Evolutionary conservation across 1,140 invertebrate species (phyloP), one percentile per base, ranked within the genome.

Genomic region (Daktulosphaira vitifoliae): DNA sequence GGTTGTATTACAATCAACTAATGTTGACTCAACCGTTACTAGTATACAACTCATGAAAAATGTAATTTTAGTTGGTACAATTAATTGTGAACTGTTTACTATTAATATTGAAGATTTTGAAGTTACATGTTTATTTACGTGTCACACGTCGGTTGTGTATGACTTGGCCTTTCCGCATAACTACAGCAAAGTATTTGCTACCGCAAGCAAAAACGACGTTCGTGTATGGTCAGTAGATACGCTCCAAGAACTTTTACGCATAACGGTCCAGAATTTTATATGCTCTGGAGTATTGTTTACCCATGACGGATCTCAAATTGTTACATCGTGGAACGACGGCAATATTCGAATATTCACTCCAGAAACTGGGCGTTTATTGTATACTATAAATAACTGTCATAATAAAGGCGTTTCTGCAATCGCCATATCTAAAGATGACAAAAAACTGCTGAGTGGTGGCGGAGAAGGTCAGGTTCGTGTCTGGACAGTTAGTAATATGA

Each of bases 341-440:
- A 83, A 84, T 69, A 90, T 93, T 65, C 79, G 91, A 66, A 82
- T 87, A 4, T 93, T 92, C 72, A 89, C 87, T 1, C 88, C 90
- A 1, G 81, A 91, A 67, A 87, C 85, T 3, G 90, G 90, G 0
- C 78, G 81, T 33, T 74, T 89, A 1, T 83, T 92, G 56, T 93
- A 86, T 75, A 81, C 81, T 29, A 91, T 95, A 68, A 76, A 83
- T 48, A 86, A 92, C 76, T 88, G 90, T 7, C 92, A 96, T 73
- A 86, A 87, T 68, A 90, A 90, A 74, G 90, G 88, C 44, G 87
- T 89, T 0, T 87, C 89, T 0, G 85, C 88, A 1, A 70, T 96
- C 25, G 82, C 84, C 1, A 81, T 86, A 48, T 87, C 86, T 0
- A 79, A 77, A n/a, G 80, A 86, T 67, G 84, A 85, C 1, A 76